Conservation (phyloP, 1,140 invertebrate genomes). For the Drosophila hydei region DNA sequence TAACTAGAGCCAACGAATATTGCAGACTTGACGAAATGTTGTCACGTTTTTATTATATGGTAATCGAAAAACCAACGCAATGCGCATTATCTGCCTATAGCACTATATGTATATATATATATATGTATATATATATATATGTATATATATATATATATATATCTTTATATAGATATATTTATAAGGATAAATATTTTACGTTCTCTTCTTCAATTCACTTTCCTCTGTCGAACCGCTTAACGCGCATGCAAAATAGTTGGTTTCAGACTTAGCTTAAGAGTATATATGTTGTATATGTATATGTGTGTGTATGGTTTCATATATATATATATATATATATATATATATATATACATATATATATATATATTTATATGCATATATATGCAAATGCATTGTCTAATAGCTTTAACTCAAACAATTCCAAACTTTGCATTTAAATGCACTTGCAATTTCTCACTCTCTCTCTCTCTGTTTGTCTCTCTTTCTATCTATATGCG, state of each 20-base stretch:
- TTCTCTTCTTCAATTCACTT: too few species aligned
- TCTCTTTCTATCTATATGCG: too few species aligned
- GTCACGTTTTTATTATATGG: background rate
- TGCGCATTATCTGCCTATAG: background rate
- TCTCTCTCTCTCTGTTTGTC: slow-evolving; percentile 4
- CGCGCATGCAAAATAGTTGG: slow-evolving; percentile 14
- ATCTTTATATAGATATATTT: too few species aligned
- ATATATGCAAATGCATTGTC: background rate
- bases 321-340: slow-evolving; percentile 2
- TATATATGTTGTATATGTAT: slow-evolving; percentile 25
- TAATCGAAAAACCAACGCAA: background rate
- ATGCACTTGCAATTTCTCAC: background rate
- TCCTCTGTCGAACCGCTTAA: too few species aligned
- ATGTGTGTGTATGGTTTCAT: slow-evolving; percentile 24
- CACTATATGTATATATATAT: too few species aligned
- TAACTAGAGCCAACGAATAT: slow-evolving; percentile 41
- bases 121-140: too few species aligned
- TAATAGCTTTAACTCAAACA: slow-evolving; percentile 20
- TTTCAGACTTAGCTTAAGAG: slow-evolving; percentile 24
- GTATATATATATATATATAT: too few species aligned
- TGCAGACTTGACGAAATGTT: slow-evolving; percentile 15
- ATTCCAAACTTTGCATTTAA: slow-evolving; percentile 44
- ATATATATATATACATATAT: too few species aligned
- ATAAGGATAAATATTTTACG: too few species aligned
- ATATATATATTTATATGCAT: too few species aligned